A percentile compares a stretch with the other conserved stretches of the same genome.
Conservation (phyloP, 2,113 vertebrate species). For the Gavialis gangeticus region DNA sequence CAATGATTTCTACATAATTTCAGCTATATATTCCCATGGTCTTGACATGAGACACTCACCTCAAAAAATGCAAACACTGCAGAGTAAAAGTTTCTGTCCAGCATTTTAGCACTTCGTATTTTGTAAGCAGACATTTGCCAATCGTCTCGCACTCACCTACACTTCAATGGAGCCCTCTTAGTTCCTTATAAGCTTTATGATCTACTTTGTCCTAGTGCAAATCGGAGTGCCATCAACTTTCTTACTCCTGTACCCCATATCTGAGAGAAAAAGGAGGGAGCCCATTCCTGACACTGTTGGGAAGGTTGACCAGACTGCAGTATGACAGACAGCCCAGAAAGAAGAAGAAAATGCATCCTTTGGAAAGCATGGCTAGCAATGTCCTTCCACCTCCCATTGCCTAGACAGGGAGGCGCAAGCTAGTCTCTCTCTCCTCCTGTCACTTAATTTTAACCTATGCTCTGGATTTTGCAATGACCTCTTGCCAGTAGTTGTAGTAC, state of each 20-base stretch:
- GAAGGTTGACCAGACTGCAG: background rate
- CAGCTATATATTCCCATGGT: slow-evolving; percentile 1
- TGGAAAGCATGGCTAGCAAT: no score
- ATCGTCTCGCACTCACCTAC: accelerated
- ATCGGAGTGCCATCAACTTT: background rate
- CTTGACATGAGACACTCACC: background rate
- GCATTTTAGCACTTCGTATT: background rate
- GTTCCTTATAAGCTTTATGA: background rate
- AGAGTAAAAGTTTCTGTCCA: background rate
- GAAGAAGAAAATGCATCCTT: background rate
- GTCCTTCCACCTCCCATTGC: background rate
- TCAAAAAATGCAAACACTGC: background rate
- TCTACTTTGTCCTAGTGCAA: accelerated
- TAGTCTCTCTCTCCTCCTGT: background rate
- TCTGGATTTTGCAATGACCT: background rate
- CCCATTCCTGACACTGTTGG: background rate
- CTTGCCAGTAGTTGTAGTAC: background rate
- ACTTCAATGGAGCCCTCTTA: background rate
- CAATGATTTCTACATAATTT: background rate
- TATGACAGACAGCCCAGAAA: background rate
- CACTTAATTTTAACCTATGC: background rate
- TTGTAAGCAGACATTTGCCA: background rate
- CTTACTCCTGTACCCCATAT: no score
- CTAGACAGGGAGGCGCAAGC: accelerated
- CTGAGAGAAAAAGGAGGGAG: no score